Evolutionary conservation across 1,140 invertebrate species (phyloP).

Genomic region (Zaprionus davidi): DNA sequence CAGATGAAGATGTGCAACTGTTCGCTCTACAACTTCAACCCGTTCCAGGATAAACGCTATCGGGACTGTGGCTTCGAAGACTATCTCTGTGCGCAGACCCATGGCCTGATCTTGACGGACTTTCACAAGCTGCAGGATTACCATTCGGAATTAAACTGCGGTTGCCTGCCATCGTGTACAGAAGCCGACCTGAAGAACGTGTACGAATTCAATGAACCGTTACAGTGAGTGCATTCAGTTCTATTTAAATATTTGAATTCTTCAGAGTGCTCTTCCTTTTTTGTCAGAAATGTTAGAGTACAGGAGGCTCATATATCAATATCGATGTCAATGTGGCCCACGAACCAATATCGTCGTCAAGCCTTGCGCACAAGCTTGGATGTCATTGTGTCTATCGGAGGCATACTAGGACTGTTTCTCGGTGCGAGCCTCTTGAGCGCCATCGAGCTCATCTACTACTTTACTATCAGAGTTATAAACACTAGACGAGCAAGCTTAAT

Average conservation of each 20-base stretch:
- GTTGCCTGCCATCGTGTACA: constrained; percentile 85
- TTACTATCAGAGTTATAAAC: constrained; percentile 69
- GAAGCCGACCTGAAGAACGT: constrained; percentile 85
- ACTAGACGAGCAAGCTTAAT: constrained; percentile 6
- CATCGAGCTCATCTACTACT: constrained; percentile 85
- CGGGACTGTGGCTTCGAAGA: constrained; percentile 66
- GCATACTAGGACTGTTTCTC: constrained; percentile 85
- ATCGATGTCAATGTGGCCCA: constrained; percentile 59
- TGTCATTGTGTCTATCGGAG: constrained; percentile 85
- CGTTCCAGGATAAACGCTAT: constrained; percentile 30
- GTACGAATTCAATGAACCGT: constrained; percentile 41
- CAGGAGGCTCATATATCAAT: constrained; percentile 43
- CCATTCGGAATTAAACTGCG: constrained; percentile 48
- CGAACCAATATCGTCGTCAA: constrained; percentile 85
- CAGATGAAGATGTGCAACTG: constrained; percentile 85
- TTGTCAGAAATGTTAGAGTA: not conserved
- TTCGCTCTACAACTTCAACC: constrained; percentile 71
- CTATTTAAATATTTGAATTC: not conserved
- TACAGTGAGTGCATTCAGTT: constrained; percentile 20
- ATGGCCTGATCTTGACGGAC: constrained; percentile 60
- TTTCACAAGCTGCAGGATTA: constrained; percentile 51
- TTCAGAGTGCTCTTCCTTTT: not conserved
- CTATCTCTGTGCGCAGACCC: constrained; percentile 54
- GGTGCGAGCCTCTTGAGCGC: constrained; percentile 85
- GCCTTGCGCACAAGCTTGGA: constrained; percentile 84